Evolutionary conservation across 2,113 vertebrate genomes (phyloP).

Genomic region (Antennarius striatus): DNA sequence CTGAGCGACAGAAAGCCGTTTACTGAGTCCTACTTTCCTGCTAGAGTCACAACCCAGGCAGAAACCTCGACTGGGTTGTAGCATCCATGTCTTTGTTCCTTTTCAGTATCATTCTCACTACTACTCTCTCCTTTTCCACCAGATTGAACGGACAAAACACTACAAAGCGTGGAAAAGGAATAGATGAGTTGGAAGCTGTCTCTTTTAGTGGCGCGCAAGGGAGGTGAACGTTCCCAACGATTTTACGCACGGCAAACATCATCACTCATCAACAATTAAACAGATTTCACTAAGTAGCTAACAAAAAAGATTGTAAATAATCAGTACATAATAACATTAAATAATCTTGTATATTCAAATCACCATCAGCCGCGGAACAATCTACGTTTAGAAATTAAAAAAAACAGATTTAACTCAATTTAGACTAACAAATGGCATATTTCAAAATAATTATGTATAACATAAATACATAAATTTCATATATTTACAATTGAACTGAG

Average conservation of each 20-base stretch:
- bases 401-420: no score
- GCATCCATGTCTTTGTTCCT: constrained; percentile 45
- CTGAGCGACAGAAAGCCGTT: constrained; percentile 20
- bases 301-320: not conserved
- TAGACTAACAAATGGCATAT: not conserved
- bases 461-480: not conserved
- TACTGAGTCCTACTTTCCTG: constrained; percentile 63
- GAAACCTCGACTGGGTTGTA: constrained; percentile 42
- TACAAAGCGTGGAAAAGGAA: not conserved
- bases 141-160: not conserved
- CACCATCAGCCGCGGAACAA: no score
- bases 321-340: not conserved
- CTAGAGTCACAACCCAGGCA: constrained; percentile 51
- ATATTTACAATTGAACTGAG: not conserved
- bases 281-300: constrained; percentile 20
- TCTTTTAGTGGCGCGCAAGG: not conserved
- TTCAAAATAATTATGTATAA: not conserved
- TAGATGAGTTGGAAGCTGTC: not conserved
- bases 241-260: constrained; percentile 53
- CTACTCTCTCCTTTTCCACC: not conserved
- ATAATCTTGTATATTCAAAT: not conserved
- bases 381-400: no score
- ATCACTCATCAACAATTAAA: constrained; percentile 27
- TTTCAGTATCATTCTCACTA: constrained; percentile 29
- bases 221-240: constrained; percentile 34